These are phyloP conservation scores for Scyliorhinus canicula DNA, from an alignment of 2,797 vertebrate genomes.

Conservation along the genomic window DNA sequence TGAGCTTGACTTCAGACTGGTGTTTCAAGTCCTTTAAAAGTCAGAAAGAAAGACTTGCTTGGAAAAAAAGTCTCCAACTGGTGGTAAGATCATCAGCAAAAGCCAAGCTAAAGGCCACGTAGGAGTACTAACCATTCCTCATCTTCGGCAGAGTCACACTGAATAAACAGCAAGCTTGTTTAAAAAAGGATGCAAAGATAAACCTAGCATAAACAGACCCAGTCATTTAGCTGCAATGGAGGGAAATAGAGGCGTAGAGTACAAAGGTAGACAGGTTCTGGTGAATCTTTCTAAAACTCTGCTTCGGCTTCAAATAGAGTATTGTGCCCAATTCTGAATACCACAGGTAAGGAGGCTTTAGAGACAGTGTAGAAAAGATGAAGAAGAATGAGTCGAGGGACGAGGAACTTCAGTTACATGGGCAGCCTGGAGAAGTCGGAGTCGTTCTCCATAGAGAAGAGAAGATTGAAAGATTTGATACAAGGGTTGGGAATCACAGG, in stretches of 20 bases:
- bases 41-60: not conserved
- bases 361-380: not conserved
- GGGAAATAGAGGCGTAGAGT: not conserved
- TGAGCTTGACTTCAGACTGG: slow-evolving; percentile 75
- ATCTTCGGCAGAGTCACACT: not conserved
- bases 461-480: not conserved
- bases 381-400: not conserved
- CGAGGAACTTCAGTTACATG: not conserved
- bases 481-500: not conserved
- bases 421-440: not conserved
- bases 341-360: not conserved
- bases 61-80: not conserved
- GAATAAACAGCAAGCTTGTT: not conserved
- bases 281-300: not conserved
- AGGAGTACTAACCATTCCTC: not conserved
- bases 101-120: no score
- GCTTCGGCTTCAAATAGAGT: not conserved
- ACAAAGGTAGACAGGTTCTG: not conserved
- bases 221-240: not conserved
- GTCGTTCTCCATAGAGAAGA: not conserved
- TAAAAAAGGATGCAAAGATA: not conserved
- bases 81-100: not conserved
- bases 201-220: not conserved
- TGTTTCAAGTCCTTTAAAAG: slow-evolving; percentile 74
- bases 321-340: not conserved